These are phyloP conservation scores for Calidris pugnax DNA, from an alignment of 2,113 vertebrate species.

Conservation along the genomic window DNA sequence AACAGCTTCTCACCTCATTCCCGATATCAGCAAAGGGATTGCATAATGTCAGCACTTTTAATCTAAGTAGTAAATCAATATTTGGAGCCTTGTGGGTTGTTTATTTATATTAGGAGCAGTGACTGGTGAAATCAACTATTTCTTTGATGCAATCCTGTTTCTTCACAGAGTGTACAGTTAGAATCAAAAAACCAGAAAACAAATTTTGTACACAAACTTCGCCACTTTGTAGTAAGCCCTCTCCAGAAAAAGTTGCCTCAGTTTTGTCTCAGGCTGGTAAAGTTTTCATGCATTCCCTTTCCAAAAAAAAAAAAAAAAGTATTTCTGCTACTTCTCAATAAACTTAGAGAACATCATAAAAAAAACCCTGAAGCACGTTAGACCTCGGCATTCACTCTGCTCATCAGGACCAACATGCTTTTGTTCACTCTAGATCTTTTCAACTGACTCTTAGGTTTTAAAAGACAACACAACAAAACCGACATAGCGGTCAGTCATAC, in stretches of 20 bases:
- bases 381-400: background rate
- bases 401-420: rapidly evolving
- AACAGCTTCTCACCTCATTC: conserved; percentile 5
- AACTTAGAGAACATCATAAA: background rate
- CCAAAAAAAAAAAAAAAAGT: background rate
- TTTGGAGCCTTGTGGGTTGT: background rate
- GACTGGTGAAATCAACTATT: background rate
- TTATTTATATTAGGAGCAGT: background rate
- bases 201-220: background rate
- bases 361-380: background rate
- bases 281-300: background rate
- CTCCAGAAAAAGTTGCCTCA: background rate
- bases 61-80: conserved; percentile 19
- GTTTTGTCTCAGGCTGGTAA: background rate
- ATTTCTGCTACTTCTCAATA: background rate
- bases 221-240: background rate
- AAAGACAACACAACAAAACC: background rate
- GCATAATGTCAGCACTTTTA: background rate
- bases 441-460: background rate
- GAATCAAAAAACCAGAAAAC: background rate
- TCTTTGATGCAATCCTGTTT: background rate
- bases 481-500: background rate
- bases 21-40: background rate
- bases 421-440: background rate
- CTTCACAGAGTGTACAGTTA: background rate